These are phyloP conservation scores for Dromiciops gliroides DNA, from an alignment of 2,113 vertebrate genomes.

Conservation along the genomic window DNA sequence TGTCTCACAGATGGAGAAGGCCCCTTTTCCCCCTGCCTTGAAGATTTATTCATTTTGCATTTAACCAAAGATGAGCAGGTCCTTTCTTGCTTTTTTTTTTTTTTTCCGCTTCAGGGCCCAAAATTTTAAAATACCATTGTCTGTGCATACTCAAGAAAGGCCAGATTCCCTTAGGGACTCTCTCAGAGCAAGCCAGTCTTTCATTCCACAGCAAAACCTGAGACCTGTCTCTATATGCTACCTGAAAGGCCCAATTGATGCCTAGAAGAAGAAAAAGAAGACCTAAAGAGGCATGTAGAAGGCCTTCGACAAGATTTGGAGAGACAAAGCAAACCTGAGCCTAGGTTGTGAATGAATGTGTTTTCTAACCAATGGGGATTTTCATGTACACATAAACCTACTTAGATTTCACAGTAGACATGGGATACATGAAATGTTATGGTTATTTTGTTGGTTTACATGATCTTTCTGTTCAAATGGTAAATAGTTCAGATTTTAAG, in stretches of 20 bases:
- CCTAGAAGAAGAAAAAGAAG: constrained; percentile 28
- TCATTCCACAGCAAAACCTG: constrained; percentile 51
- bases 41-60: neutral
- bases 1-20: neutral
- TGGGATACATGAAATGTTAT: neutral
- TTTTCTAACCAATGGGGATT: constrained; percentile 11
- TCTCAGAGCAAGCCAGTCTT: constrained; percentile 35
- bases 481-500: neutral
- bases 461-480: neutral
- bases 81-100: neutral
- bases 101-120: neutral
- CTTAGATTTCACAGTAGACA: neutral
- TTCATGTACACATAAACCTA: neutral
- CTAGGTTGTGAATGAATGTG: neutral
- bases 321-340: neutral
- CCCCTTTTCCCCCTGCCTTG: neutral
- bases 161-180: neutral
- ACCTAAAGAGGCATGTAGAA: neutral
- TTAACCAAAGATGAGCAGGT: neutral
- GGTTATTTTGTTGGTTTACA: neutral
- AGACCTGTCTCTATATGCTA: neutral
- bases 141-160: constrained; percentile 22
- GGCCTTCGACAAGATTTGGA: neutral
- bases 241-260: constrained; percentile 7
- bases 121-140: constrained; percentile 42